Evolutionary conservation across 2,113 vertebrate species (phyloP).

Genomic region (Gobiocypris rarus): DNA sequence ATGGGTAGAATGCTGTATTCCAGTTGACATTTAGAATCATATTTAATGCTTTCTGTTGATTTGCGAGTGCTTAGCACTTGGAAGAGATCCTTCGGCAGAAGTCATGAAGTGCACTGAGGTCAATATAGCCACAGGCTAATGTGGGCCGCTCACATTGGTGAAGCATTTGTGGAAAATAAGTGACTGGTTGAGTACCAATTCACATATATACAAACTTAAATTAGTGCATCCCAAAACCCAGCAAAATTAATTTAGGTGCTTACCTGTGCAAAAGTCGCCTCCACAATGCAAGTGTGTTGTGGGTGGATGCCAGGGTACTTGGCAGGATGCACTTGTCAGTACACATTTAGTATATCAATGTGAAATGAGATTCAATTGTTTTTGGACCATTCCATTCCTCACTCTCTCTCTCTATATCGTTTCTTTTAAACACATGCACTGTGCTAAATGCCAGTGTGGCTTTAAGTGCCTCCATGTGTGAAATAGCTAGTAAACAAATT

Average conservation of each 20-base stretch:
- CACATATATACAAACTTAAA: not conserved
- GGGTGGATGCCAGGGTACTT: slow-evolving; percentile 4
- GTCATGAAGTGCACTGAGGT: slow-evolving; percentile 17
- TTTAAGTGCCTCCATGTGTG: slow-evolving; percentile 51
- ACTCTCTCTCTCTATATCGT: not conserved
- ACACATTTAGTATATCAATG: slow-evolving; percentile 1
- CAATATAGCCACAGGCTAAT: slow-evolving; percentile 30
- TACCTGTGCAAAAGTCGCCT: not conserved
- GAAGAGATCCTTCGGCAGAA: slow-evolving; percentile 25
- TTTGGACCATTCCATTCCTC: slow-evolving; percentile 9
- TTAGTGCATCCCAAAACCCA: not conserved
- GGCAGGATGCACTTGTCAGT: slow-evolving; percentile 4
- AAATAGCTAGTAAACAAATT: slow-evolving; percentile 55
- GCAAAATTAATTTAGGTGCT: not conserved
- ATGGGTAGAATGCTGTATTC: not conserved
- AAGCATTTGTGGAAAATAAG: slow-evolving; percentile 24
- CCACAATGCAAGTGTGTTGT: not conserved
- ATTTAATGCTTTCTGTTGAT: slow-evolving; percentile 51
- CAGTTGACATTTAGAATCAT: slow-evolving; percentile 52
- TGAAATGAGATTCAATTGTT: slow-evolving; percentile 10
- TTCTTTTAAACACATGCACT: slow-evolving; percentile 1
- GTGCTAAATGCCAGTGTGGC: slow-evolving; percentile 42
- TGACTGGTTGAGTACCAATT: not conserved
- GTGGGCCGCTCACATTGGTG: not conserved
- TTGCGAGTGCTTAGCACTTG: slow-evolving; percentile 39